Conservation (phyloP, 2,113 vertebrate genomes). For the Lonchura striata region DNA sequence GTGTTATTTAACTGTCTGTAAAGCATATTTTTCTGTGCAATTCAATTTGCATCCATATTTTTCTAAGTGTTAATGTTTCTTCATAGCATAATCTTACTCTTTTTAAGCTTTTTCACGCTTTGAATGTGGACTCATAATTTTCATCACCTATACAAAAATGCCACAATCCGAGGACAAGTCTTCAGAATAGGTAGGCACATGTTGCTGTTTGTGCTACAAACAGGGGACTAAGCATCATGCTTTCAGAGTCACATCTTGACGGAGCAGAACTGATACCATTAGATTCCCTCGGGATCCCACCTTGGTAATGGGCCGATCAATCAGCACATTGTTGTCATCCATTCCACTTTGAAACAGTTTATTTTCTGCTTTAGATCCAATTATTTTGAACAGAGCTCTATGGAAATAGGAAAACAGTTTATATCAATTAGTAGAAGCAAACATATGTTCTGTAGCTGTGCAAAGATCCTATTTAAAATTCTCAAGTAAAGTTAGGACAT, state of each 20-base stretch:
- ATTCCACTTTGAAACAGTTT: background rate
- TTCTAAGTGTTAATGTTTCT: background rate
- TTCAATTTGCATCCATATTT: background rate
- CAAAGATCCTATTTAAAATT: background rate
- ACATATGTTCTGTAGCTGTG: conserved; percentile 15
- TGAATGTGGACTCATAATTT: background rate
- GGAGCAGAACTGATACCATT: background rate
- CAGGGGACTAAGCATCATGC: background rate
- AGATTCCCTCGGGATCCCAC: background rate
- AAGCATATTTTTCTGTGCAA: background rate
- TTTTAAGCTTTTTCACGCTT: background rate
- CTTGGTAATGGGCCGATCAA: rapidly evolving
- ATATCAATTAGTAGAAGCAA: background rate
- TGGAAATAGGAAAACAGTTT: background rate
- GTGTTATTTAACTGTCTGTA: background rate
- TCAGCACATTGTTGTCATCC: background rate
- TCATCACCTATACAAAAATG: background rate
- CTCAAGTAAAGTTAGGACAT: background rate
- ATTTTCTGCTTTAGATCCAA: background rate
- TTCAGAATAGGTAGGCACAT: background rate
- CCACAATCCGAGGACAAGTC: background rate
- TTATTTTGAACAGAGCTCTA: background rate
- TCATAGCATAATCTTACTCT: background rate
- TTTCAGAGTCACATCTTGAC: background rate
- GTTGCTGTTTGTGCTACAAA: background rate